These are phyloP conservation scores for Lasioglossum villosulum DNA, from an alignment of 2,888 invertebrate species.

Conservation along the genomic window DNA sequence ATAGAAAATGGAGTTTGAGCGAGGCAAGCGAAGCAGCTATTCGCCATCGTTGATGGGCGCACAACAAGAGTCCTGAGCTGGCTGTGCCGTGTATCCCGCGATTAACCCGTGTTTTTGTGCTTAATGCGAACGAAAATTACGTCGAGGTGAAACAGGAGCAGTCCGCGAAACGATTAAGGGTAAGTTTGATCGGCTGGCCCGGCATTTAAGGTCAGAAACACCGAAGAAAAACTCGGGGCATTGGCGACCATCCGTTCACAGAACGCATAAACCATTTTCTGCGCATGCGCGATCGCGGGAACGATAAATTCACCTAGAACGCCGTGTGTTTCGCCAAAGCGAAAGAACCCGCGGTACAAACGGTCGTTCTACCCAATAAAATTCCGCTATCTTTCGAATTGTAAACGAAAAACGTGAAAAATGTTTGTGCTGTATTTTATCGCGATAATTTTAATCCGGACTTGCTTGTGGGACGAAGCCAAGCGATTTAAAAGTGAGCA, in stretches of 20 bases:
- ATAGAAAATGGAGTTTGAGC: slow-evolving; percentile 81
- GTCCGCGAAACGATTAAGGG: slow-evolving; percentile 57
- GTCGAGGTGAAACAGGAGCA: slow-evolving; percentile 47
- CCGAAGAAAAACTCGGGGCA: slow-evolving; percentile 63
- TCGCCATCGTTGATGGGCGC: slow-evolving; percentile 81
- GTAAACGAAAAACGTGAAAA: neutral
- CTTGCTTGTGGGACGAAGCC: neutral
- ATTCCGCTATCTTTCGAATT: neutral
- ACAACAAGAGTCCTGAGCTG: slow-evolving; percentile 69
- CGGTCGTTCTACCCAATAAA: neutral
- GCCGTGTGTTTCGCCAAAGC: slow-evolving; percentile 14
- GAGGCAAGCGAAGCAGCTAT: slow-evolving; percentile 77
- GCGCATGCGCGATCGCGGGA: slow-evolving; percentile 80
- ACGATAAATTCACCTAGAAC: slow-evolving; percentile 75
- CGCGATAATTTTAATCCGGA: neutral
- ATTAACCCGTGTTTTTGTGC: slow-evolving; percentile 71
- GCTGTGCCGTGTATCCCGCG: slow-evolving; percentile 62
- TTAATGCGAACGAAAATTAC: slow-evolving; percentile 67
- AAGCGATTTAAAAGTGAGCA: neutral
- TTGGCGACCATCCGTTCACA: slow-evolving; percentile 77
- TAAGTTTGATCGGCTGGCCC: slow-evolving; percentile 63
- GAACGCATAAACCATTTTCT: slow-evolving; percentile 75
- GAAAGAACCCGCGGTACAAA: slow-evolving; percentile 24
- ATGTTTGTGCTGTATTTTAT: neutral
- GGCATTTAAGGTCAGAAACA: slow-evolving; percentile 64